Conservation (phyloP, 1,140 invertebrate species). For the Polypedilum vanderplanki region DNA sequence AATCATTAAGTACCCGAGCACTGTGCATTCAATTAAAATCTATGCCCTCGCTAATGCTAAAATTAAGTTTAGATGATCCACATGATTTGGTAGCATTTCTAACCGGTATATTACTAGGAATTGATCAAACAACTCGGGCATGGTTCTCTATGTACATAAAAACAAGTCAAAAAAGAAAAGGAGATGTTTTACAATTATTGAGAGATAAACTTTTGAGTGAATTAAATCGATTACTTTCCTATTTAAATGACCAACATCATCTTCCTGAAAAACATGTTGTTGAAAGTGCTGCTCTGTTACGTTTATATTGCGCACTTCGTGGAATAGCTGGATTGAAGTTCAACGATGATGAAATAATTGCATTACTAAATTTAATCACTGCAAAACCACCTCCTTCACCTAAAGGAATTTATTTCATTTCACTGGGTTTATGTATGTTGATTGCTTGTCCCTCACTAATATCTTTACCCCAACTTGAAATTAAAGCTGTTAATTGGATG, state of each 20-base stretch:
- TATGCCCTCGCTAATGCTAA: constrained; percentile 60
- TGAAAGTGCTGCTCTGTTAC: constrained; percentile 68
- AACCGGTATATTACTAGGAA: constrained; percentile 82
- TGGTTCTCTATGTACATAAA: constrained; percentile 91
- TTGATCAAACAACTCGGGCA: constrained; percentile 77
- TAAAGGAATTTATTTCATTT: constrained; percentile 88
- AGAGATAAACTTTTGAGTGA: constrained; percentile 71
- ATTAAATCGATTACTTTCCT: constrained; percentile 54
- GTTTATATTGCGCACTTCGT: constrained; percentile 85
- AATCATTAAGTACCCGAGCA: constrained; percentile 71
- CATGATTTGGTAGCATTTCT: constrained; percentile 63
- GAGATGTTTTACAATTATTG: constrained; percentile 63
- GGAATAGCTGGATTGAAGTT: constrained; percentile 90
- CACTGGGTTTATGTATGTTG: constrained; percentile 87
- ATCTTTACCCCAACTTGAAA: constrained; percentile 69
- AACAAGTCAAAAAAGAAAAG: constrained; percentile 82
- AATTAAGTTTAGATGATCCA: constrained; percentile 40
- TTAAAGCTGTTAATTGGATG: constrained; percentile 87
- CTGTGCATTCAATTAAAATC: constrained; percentile 81
- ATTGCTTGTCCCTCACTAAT: constrained; percentile 89
- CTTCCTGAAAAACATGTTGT: constrained; percentile 64
- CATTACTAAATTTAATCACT: constrained; percentile 77
- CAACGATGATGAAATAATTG: constrained; percentile 84
- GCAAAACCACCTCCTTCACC: constrained; percentile 82
- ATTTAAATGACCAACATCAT: constrained; percentile 47